Percentiles rank a stretch among this genome's conserved stretches.
Conservation (phyloP, 2,888 invertebrate genomes). For the Gerris lacustris region DNA sequence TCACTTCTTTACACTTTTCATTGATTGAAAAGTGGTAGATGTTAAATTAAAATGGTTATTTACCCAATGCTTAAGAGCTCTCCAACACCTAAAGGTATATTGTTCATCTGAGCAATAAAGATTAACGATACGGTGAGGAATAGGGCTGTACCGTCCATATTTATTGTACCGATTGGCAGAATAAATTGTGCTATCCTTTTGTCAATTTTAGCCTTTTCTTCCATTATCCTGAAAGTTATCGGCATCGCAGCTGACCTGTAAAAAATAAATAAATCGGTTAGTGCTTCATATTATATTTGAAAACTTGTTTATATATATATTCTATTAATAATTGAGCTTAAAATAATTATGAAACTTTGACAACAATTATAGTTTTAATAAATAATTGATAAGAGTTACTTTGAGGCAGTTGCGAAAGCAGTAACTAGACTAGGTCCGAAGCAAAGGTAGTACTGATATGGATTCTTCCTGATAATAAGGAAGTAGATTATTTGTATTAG, state of each 20-base stretch:
- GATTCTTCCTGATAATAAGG: slow-evolving; percentile 64
- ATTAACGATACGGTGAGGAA: slow-evolving; percentile 79
- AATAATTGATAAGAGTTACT: slow-evolving; percentile 49
- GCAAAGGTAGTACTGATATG: slow-evolving; percentile 73
- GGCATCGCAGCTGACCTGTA: slow-evolving; percentile 75
- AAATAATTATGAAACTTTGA: too few relatives aligned
- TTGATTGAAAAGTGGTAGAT: too few relatives aligned
- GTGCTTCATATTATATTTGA: neutral
- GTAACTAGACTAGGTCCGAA: slow-evolving; percentile 72
- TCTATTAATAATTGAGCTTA: too few relatives aligned
- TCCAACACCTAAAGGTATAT: slow-evolving; percentile 62
- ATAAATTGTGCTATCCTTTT: slow-evolving; percentile 75
- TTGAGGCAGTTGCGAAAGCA: slow-evolving; percentile 81
- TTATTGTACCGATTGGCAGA: slow-evolving; percentile 80
- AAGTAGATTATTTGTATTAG: slow-evolving; percentile 77
- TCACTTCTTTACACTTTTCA: too few relatives aligned
- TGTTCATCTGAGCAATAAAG: slow-evolving; percentile 80
- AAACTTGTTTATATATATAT: neutral
- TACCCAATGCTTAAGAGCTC: slow-evolving; percentile 79
- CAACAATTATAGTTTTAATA: too few relatives aligned
- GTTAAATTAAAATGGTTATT: slow-evolving; percentile 33
- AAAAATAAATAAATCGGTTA: slow-evolving; percentile 16
- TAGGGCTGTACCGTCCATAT: slow-evolving; percentile 83
- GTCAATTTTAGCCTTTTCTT: slow-evolving; percentile 68
- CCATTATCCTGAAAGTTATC: slow-evolving; percentile 74